Percentiles rank a stretch among this genome's conserved stretches.
Conservation (phyloP, 2,797 vertebrate species). For the Antrozous pallidus region DNA sequence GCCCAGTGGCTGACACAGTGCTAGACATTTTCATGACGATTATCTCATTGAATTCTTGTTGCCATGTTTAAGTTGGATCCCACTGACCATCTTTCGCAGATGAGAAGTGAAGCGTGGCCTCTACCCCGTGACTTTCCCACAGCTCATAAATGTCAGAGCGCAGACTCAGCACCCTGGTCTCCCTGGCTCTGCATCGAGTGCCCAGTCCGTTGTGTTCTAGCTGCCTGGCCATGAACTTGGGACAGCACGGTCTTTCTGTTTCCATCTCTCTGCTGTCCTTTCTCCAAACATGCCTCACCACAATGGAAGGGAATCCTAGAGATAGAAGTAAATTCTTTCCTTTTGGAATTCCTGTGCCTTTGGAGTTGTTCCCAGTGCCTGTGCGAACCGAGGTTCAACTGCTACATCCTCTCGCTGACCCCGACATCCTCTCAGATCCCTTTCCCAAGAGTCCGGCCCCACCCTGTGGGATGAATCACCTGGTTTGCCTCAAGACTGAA, state of each 20-base stretch:
- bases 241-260: not conserved
- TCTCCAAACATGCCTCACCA: slow-evolving; percentile 44
- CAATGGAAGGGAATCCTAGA: slow-evolving; percentile 61
- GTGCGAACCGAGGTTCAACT: slow-evolving; percentile 41
- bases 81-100: not conserved
- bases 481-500: slow-evolving; percentile 36
- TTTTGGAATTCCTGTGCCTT: slow-evolving; percentile 47
- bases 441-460: slow-evolving; percentile 58
- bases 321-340: slow-evolving; percentile 50
- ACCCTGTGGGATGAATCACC: slow-evolving; percentile 54
- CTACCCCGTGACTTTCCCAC: not conserved
- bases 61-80: not conserved
- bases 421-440: slow-evolving; percentile 53
- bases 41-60: not conserved
- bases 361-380: slow-evolving; percentile 66
- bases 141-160: not conserved
- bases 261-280: not conserved
- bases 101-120: not conserved
- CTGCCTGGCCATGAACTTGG: not conserved
- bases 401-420: slow-evolving; percentile 60
- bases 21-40: not conserved
- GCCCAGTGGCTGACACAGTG: not conserved
- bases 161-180: not conserved
- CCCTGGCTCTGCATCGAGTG: not conserved
- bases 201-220: not conserved